Conservation (phyloP, 1,140 invertebrate genomes). For the Drosophila asahinai region DNA sequence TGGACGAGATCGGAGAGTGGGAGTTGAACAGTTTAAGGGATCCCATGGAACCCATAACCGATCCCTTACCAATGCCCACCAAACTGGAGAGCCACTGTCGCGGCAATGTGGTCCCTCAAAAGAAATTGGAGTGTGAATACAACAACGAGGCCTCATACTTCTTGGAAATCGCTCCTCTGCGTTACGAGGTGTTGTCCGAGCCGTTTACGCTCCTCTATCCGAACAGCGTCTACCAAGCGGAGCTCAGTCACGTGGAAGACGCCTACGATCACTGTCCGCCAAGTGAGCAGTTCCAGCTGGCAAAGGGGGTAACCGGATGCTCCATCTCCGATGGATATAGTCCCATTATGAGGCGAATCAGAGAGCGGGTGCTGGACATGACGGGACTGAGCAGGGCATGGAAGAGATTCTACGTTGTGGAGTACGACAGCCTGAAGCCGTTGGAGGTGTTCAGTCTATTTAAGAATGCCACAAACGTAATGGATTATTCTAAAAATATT, state of each 20-base stretch:
- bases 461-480: constrained; percentile 2
- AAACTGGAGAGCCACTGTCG: constrained; percentile 30
- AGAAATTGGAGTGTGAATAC: constrained; percentile 91
- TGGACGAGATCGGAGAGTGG: constrained; percentile 5
- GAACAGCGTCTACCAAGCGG: constrained; percentile 93
- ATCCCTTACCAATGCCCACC: background rate
- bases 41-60: constrained; percentile 1
- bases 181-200: constrained; percentile 94
- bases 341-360: background rate
- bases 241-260: constrained; percentile 94
- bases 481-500: background rate
- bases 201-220: constrained; percentile 95
- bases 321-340: constrained; percentile 37
- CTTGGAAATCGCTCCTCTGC: constrained; percentile 93
- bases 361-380: constrained; percentile 36
- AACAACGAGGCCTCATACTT: constrained; percentile 89
- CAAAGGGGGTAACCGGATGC: constrained; percentile 31
- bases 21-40: constrained; percentile 1
- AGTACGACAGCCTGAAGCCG: constrained; percentile 17
- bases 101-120: background rate
- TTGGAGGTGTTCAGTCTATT: constrained; percentile 19
- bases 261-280: constrained; percentile 23
- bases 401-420: constrained; percentile 13
- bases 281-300: background rate
- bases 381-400: constrained; percentile 2